Evolutionary conservation across 2,888 invertebrate species (phyloP).

Genomic region (Papilio gigon): DNA sequence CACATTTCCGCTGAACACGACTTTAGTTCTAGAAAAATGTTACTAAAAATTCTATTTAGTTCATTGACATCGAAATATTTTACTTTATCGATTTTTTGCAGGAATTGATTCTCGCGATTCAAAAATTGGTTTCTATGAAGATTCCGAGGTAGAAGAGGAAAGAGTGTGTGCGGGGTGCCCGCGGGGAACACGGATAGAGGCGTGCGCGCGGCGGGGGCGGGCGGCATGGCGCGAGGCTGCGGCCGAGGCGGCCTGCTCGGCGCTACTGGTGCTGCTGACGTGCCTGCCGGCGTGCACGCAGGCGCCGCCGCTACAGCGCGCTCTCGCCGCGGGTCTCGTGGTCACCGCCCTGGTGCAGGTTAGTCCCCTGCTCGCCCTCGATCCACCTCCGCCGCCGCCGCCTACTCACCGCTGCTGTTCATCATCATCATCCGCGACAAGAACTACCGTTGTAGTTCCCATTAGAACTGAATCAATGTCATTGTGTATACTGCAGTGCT

Average conservation of each 20-base stretch:
- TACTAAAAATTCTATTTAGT: too few relatives aligned
- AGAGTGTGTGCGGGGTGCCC: conserved; percentile 18
- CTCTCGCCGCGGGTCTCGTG: conserved; percentile 84
- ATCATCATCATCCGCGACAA: too few relatives aligned
- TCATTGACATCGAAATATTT: too few relatives aligned
- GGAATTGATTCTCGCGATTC: conserved; percentile 1
- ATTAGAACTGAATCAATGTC: too few relatives aligned
- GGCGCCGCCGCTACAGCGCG: conserved; percentile 68
- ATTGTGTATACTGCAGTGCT: conserved; percentile 74
- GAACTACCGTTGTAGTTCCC: too few relatives aligned
- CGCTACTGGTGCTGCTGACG: conserved; percentile 86
- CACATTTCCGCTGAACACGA: too few relatives aligned
- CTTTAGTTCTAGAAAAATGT: too few relatives aligned
- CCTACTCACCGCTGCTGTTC: too few relatives aligned
- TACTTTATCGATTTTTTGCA: too few relatives aligned
- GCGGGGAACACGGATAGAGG: conserved; percentile 29
- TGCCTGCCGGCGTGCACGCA: conserved; percentile 83
- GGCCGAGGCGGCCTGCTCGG: conserved; percentile 86
- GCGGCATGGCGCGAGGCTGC: conserved; percentile 58
- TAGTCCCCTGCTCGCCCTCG: neutral
- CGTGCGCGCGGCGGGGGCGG: conserved; percentile 32
- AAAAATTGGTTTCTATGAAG: conserved; percentile 1
- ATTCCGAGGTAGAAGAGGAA: conserved; percentile 25
- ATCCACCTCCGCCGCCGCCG: too few relatives aligned
- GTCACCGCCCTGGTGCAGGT: conserved; percentile 86